Evolutionary conservation across 2,797 vertebrate genomes (phyloP).

Genomic region (Danio tinwini): DNA sequence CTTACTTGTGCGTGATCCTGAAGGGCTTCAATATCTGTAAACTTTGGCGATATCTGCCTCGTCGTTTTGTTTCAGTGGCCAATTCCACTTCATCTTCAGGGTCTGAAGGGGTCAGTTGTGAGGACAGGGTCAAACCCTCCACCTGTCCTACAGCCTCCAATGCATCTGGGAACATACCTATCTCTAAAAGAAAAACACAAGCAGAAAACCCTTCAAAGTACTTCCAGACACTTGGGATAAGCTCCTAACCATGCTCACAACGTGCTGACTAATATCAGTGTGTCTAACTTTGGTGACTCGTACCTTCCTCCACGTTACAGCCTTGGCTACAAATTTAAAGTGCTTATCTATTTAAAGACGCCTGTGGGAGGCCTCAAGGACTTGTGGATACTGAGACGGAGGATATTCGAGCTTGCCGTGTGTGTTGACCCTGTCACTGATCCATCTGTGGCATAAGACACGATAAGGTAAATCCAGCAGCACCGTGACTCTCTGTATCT

Average conservation of each 20-base stretch:
- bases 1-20: slow-evolving; percentile 84
- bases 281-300: slow-evolving; percentile 55
- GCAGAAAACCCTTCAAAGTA: slow-evolving; percentile 26
- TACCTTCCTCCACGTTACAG: slow-evolving; percentile 65
- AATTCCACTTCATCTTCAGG: slow-evolving; percentile 65
- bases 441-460: slow-evolving; percentile 68
- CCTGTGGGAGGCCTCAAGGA: slow-evolving; percentile 63
- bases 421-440: slow-evolving; percentile 69
- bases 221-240: not conserved
- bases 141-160: slow-evolving; percentile 74
- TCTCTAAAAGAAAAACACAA: slow-evolving; percentile 51
- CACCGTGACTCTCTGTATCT: slow-evolving; percentile 49
- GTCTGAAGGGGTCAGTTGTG: slow-evolving; percentile 65
- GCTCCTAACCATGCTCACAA: slow-evolving; percentile 28
- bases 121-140: slow-evolving; percentile 76
- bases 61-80: slow-evolving; percentile 65
- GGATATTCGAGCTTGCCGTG: slow-evolving; percentile 71
- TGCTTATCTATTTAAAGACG: slow-evolving; percentile 84
- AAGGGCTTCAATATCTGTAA: slow-evolving; percentile 84
- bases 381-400: slow-evolving; percentile 54
- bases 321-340: slow-evolving; percentile 65
- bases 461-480: slow-evolving; percentile 68
- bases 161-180: slow-evolving; percentile 77
- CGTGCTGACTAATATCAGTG: slow-evolving; percentile 69
- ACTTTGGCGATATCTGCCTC: slow-evolving; percentile 78